These are phyloP conservation scores for Suricata suricatta DNA, from an alignment of 2,113 vertebrate genomes.

Conservation along the genomic window DNA sequence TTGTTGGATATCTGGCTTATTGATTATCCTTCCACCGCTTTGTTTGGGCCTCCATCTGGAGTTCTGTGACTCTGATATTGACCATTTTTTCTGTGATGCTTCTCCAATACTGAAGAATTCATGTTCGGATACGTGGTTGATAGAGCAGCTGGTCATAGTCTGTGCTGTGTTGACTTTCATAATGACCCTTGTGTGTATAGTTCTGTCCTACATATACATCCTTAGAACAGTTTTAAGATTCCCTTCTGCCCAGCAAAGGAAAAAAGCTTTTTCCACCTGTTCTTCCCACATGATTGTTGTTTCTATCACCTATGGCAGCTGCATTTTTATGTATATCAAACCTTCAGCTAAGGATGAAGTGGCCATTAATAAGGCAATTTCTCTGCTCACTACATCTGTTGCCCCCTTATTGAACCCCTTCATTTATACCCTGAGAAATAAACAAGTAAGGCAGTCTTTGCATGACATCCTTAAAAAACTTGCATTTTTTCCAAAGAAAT, in stretches of 20 bases:
- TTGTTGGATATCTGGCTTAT: neutral
- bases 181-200: neutral
- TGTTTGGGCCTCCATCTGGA: neutral
- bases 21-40: neutral
- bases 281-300: conserved; percentile 54
- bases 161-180: conserved; percentile 28
- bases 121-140: neutral
- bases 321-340: conserved; percentile 49
- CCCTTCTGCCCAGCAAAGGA: conserved; percentile 28
- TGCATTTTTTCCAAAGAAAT: neutral
- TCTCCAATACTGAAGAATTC: conserved; percentile 25
- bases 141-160: conserved; percentile 20
- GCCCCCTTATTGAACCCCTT: conserved; percentile 1
- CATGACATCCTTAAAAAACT: neutral
- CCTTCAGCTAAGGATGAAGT: conserved; percentile 34
- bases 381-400: neutral
- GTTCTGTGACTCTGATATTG: conserved; percentile 18
- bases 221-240: conserved; percentile 20
- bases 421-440: conserved; percentile 6
- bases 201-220: conserved; percentile 55
- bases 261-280: conserved; percentile 59
- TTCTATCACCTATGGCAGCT: conserved; percentile 39
- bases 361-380: neutral
- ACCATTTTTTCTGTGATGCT: neutral
- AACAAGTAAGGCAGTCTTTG: conserved; percentile 9